Conservation (phyloP, 1,140 invertebrate species). For the Oreohelix idahoensis region DNA sequence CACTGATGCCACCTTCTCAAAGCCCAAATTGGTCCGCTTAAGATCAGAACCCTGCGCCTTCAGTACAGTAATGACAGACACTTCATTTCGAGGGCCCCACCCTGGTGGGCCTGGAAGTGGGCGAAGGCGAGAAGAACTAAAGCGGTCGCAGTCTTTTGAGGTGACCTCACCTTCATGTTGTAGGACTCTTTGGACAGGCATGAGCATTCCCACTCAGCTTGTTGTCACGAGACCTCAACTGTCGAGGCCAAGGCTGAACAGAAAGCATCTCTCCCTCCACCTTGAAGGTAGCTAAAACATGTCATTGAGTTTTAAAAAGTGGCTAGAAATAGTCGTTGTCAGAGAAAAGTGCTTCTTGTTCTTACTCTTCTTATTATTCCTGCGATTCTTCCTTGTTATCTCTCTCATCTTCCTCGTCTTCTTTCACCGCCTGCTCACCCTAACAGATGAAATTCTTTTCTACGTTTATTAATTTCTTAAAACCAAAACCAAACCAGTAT, state of each 20-base stretch:
- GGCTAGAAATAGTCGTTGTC: no score
- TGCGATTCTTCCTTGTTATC: no score
- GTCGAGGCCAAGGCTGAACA: slow-evolving; percentile 27
- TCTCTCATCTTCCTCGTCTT: no score
- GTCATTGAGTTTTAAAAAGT: no score
- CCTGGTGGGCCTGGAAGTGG: neutral
- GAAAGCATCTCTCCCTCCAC: slow-evolving; percentile 33
- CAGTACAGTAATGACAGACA: neutral
- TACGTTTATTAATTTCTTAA: no score
- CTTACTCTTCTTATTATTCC: no score
- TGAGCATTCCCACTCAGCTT: slow-evolving; percentile 29
- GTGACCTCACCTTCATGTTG: slow-evolving; percentile 12
- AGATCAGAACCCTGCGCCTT: slow-evolving; percentile 27
- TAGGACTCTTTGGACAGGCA: slow-evolving; percentile 26
- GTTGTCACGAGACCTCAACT: slow-evolving; percentile 35
- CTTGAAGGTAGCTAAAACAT: slow-evolving; percentile 34
- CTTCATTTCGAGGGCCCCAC: neutral
- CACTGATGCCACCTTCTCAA: slow-evolving; percentile 13
- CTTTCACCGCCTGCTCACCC: no score
- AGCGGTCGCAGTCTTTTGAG: slow-evolving; percentile 35
- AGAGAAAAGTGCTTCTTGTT: no score
- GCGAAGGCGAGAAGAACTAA: slow-evolving; percentile 27
- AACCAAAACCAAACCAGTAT: no score
- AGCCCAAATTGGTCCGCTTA: slow-evolving; percentile 33
- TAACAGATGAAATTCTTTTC: no score